A percentile compares a stretch with the other conserved stretches of the same genome.
These are phyloP conservation scores for Bos javanicus DNA, from an alignment of 2,113 vertebrate genomes.

Conservation along the genomic window DNA sequence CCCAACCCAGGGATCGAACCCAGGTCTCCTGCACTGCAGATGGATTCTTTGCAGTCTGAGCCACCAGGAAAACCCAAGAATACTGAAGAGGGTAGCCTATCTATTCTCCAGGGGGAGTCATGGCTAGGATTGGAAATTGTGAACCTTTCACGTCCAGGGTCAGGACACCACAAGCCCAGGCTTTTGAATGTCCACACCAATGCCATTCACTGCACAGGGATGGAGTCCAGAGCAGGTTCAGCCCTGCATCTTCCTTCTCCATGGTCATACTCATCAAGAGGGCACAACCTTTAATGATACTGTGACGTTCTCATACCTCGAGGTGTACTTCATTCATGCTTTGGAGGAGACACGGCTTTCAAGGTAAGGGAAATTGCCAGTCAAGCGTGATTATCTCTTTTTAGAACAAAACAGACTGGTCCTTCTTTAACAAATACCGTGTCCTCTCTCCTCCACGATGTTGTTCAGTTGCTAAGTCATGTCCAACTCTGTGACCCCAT, in stretches of 20 bases:
- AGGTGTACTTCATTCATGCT: background rate
- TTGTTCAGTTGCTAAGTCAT: background rate
- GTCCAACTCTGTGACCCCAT: background rate
- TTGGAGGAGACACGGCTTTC: background rate
- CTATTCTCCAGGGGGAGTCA: background rate
- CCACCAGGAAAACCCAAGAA: background rate
- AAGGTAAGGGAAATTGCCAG: background rate
- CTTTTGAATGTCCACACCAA: background rate
- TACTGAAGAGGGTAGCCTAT: background rate
- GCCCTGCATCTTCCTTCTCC: background rate
- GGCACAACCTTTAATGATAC: background rate
- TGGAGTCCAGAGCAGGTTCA: background rate
- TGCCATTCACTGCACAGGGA: background rate
- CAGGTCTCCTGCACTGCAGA: background rate
- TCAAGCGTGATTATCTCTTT: background rate
- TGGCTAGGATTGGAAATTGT: background rate
- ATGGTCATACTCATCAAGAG: background rate
- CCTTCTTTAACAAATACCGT: background rate
- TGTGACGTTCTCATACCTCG: accelerated
- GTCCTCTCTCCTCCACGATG: background rate
- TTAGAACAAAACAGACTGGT: background rate
- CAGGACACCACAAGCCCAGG: background rate
- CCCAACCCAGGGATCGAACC: background rate
- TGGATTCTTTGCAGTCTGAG: background rate
- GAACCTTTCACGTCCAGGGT: background rate